Percentiles rank a stretch among this genome's conserved stretches.
phyloP scores from a whole-genome alignment of 2,113 vertebrate species.

The Cyprinodon variegatus region DNA sequence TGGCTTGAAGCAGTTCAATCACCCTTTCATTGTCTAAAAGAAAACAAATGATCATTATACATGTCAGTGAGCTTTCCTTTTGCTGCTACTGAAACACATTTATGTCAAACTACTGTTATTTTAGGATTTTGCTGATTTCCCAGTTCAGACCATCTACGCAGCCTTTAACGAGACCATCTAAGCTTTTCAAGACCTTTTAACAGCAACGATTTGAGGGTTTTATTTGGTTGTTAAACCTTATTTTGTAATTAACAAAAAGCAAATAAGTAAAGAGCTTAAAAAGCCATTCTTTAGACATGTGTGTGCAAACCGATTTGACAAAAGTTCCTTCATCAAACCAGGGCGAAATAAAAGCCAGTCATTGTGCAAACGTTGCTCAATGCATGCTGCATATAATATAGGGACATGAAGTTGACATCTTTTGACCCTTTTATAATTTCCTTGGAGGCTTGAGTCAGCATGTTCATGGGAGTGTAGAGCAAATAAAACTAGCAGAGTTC shows the following conservation, averaged over 20 bases:
- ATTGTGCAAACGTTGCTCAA: slow-evolving; percentile 31
- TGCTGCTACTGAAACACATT: slow-evolving; percentile 14
- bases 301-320: slow-evolving; percentile 2
- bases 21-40: slow-evolving; percentile 92
- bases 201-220: neutral
- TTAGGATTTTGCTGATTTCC: slow-evolving; percentile 12
- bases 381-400: slow-evolving; percentile 22
- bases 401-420: slow-evolving; percentile 32
- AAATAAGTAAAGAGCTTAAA: neutral
- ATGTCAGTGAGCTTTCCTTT: slow-evolving; percentile 7
- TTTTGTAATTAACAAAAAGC: neutral
- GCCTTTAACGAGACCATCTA: neutral
- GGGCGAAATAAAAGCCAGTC: slow-evolving; percentile 9
- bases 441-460: slow-evolving; percentile 44
- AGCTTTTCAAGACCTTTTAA: slow-evolving; percentile 9
- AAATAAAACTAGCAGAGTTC: slow-evolving; percentile 30
- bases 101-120: neutral
- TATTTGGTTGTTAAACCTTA: neutral
- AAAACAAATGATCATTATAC: slow-evolving; percentile 1
- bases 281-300: neutral
- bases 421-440: slow-evolving; percentile 37
- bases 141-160: neutral
- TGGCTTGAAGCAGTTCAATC: slow-evolving; percentile 91
- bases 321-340: slow-evolving; percentile 13
- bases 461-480: slow-evolving; percentile 29